These are phyloP conservation scores for Cyclura pinguis DNA, from an alignment of 2,797 vertebrate genomes.

Conservation along the genomic window DNA sequence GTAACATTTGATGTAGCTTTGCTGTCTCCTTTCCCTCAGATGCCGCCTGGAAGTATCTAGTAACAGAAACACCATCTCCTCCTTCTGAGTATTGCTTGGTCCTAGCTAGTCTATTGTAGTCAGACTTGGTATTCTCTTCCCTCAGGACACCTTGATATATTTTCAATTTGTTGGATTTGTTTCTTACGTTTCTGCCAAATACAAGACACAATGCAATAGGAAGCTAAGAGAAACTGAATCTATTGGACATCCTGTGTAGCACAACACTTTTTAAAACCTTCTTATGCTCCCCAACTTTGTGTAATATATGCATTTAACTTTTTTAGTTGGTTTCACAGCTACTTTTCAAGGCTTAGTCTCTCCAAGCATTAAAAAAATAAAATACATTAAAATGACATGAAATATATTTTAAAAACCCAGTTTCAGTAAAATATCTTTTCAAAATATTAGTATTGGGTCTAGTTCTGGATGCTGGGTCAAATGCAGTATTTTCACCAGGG, in stretches of 20 bases:
- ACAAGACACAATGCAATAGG: neutral
- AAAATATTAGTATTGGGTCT: too few relatives aligned
- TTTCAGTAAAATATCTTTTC: too few relatives aligned
- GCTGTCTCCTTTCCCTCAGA: neutral
- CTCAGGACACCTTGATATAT: neutral
- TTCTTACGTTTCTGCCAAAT: too few relatives aligned
- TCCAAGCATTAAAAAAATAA: too few relatives aligned
- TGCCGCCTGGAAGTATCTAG: neutral
- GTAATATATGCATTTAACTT: neutral
- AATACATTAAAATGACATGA: too few relatives aligned
- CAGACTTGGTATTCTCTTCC: neutral
- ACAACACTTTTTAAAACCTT: neutral
- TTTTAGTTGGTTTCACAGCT: too few relatives aligned
- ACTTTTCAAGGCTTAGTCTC: too few relatives aligned
- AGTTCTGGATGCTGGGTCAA: neutral
- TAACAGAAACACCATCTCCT: neutral
- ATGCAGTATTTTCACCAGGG: conserved; percentile 33
- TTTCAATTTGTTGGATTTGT: neutral
- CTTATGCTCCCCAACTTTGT: neutral
- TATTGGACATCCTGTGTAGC: neutral
- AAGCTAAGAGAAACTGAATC: neutral
- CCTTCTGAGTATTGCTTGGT: too few relatives aligned
- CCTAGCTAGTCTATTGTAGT: neutral
- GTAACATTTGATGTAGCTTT: neutral
- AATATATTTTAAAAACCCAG: too few relatives aligned